Percentiles rank a stretch among this genome's conserved stretches.
phyloP scores from a whole-genome alignment of 2,113 vertebrate species.

The Planiliza haematocheilus region DNA sequence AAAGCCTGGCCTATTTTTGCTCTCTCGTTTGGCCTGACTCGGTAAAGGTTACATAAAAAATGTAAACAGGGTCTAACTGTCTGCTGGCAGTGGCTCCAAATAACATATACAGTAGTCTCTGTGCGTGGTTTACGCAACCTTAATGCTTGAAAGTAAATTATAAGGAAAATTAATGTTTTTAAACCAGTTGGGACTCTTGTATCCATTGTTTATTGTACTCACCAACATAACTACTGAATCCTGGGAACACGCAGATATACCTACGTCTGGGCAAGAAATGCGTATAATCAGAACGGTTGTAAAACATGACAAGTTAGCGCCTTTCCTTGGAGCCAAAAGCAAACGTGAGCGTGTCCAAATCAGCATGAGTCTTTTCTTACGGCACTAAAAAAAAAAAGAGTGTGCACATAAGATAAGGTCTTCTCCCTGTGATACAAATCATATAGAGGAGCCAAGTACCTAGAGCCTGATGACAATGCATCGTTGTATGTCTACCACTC shows the following conservation, averaged over 20 bases:
- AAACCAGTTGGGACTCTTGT: background rate
- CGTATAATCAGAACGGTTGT: slow-evolving; percentile 3
- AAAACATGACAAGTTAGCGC: background rate
- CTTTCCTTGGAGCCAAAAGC: background rate
- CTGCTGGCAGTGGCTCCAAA: slow-evolving; percentile 18
- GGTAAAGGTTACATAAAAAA: slow-evolving; percentile 46
- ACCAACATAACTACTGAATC: background rate
- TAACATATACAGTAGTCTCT: background rate
- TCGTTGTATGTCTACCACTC: slow-evolving; percentile 34
- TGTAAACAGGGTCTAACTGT: slow-evolving; percentile 41
- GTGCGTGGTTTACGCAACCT: slow-evolving; percentile 1
- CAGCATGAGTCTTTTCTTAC: background rate
- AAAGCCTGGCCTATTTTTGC: slow-evolving; percentile 56
- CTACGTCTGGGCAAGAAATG: too few relatives aligned
- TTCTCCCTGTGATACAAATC: slow-evolving; percentile 7
- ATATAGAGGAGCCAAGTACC: slow-evolving; percentile 16
- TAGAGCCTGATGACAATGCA: slow-evolving; percentile 14
- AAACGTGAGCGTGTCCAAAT: background rate
- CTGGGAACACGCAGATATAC: background rate
- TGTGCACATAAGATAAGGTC: background rate
- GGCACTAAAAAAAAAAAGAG: background rate
- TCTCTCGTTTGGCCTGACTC: slow-evolving; percentile 46
- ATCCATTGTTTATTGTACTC: background rate
- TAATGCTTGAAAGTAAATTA: slow-evolving; percentile 6
- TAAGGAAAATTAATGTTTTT: background rate